These are phyloP conservation scores for Fulica atra DNA, from an alignment of 2,113 vertebrate genomes.

Conservation along the genomic window DNA sequence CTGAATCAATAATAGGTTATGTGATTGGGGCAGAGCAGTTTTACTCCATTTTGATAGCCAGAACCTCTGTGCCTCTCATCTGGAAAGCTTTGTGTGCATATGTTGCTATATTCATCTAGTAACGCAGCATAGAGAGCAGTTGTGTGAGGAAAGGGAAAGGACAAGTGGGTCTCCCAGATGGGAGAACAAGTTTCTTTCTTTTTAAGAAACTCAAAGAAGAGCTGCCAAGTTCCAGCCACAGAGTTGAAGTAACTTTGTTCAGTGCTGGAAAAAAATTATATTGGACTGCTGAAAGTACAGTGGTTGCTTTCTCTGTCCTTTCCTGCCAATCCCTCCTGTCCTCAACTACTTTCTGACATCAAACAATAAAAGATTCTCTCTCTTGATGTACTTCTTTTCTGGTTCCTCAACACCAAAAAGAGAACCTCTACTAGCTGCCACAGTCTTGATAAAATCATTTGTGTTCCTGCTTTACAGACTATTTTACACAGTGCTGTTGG, in stretches of 20 bases:
- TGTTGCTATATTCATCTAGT: neutral
- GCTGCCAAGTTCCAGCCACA: slow-evolving; percentile 50
- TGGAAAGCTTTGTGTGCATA: neutral
- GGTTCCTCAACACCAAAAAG: neutral
- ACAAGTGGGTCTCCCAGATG: slow-evolving; percentile 33
- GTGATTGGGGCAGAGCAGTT: neutral
- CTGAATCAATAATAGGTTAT: neutral
- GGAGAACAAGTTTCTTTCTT: slow-evolving; percentile 36
- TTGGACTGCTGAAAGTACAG: neutral
- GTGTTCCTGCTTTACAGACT: neutral
- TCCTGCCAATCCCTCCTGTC: neutral
- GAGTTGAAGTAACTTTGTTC: neutral
- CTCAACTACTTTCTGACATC: neutral
- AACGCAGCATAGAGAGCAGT: neutral
- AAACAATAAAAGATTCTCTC: neutral
- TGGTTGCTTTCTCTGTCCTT: neutral
- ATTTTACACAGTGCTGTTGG: neutral
- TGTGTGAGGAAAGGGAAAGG: slow-evolving; percentile 14
- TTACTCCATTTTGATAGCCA: neutral
- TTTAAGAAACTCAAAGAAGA: neutral
- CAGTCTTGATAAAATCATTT: neutral
- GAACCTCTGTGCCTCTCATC: neutral
- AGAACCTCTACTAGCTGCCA: neutral
- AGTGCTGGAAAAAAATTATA: neutral
- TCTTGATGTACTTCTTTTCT: neutral